phyloP scores from a whole-genome alignment of 1,140 invertebrate genomes.

The Zaprionus lachaisei region DNA sequence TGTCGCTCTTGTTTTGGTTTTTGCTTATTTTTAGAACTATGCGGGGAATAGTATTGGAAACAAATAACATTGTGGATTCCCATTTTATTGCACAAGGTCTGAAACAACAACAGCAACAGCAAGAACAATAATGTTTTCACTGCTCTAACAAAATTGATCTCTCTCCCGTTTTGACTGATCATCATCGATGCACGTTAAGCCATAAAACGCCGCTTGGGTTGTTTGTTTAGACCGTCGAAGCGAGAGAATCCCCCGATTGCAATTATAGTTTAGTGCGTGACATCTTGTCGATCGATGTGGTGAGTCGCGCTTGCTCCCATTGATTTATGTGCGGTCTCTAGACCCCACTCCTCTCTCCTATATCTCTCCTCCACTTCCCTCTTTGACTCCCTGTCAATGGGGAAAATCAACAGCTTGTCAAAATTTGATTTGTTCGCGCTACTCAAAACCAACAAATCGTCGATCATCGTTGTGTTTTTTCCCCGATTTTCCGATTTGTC shows the following conservation, averaged over 20 bases:
- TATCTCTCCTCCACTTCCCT: not conserved
- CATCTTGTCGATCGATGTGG: slow-evolving; percentile 57
- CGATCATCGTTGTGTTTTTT: slow-evolving; percentile 63
- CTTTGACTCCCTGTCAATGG: not conserved
- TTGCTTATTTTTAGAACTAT: slow-evolving; percentile 81
- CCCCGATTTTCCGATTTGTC: slow-evolving; percentile 60
- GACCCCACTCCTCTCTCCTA: not conserved
- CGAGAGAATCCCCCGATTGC: slow-evolving; percentile 16
- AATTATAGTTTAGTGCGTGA: slow-evolving; percentile 79
- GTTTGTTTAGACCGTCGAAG: slow-evolving; percentile 62
- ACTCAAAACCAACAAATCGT: slow-evolving; percentile 71
- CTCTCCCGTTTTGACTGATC: slow-evolving; percentile 58
- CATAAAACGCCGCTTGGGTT: slow-evolving; percentile 67
- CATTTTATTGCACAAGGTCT: slow-evolving; percentile 70
- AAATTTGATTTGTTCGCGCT: slow-evolving; percentile 73
- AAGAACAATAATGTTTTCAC: slow-evolving; percentile 46
- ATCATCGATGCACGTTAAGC: slow-evolving; percentile 65
- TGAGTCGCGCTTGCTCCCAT: not conserved
- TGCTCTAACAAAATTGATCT: not conserved
- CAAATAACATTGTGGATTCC: slow-evolving; percentile 59
- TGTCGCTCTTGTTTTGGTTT: slow-evolving; percentile 44
- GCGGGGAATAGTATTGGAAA: slow-evolving; percentile 79
- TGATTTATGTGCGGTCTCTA: slow-evolving; percentile 61
- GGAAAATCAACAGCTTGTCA: slow-evolving; percentile 70
- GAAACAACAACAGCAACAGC: slow-evolving; percentile 51